These are phyloP conservation scores for Xestia c-nigrum DNA, from an alignment of 2,888 invertebrate genomes.

Conservation along the genomic window DNA sequence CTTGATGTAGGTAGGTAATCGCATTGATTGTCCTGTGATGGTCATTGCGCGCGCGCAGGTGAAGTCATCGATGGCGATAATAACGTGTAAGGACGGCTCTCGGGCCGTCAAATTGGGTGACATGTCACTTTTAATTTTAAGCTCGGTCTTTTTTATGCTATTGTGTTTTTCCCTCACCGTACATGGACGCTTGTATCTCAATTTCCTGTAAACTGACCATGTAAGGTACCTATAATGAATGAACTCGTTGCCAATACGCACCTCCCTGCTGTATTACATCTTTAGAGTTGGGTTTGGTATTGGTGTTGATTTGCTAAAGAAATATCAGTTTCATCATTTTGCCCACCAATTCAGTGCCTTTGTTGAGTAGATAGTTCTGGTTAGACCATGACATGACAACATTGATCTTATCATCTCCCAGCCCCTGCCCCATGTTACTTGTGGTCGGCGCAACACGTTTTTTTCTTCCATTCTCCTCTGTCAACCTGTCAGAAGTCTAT, in stretches of 20 bases:
- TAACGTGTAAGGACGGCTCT: slow-evolving; percentile 18
- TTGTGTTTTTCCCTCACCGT: slow-evolving; percentile 13
- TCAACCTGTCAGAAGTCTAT: too few species aligned
- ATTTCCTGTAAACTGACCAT: slow-evolving; percentile 4
- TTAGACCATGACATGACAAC: not conserved
- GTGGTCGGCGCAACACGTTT: too few species aligned
- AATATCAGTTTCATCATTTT: not conserved
- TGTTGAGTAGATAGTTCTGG: not conserved
- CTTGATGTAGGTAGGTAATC: not conserved
- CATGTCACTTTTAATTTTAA: slow-evolving; percentile 11
- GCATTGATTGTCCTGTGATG: slow-evolving; percentile 33
- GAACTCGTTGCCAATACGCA: not conserved
- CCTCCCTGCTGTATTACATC: not conserved
- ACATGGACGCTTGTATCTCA: not conserved
- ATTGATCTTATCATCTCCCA: not conserved
- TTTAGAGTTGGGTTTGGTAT: not conserved
- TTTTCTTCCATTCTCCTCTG: too few species aligned
- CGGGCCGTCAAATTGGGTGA: slow-evolving; percentile 1
- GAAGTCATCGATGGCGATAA: slow-evolving; percentile 47
- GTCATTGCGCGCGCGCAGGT: slow-evolving; percentile 43
- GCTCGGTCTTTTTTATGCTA: not conserved
- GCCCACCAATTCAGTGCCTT: not conserved
- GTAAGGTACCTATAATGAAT: slow-evolving; percentile 6
- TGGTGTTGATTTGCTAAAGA: not conserved
- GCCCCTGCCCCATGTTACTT: too few species aligned